Base-by-base conservation (phyloP, 2,113 vertebrate genomes). In the Marcusenius ussheri region DNA sequence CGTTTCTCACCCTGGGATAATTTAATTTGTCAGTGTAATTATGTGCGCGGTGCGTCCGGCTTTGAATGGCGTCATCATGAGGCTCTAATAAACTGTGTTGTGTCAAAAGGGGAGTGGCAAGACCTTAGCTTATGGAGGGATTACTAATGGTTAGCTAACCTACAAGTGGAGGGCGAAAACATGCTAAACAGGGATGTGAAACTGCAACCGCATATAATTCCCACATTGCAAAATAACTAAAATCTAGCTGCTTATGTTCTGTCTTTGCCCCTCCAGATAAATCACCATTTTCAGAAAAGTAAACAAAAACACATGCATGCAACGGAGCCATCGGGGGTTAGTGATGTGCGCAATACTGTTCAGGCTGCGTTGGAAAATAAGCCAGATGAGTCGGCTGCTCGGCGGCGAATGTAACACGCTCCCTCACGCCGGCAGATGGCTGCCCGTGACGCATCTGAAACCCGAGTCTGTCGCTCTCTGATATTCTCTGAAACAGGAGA, bases 401-500 rank as follows among this genome's bases (percentile, higher is more conserved):
- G 13, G 0, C 49, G 13, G 50, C 86, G 47, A 42, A 10, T 70
- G 49, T 90, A 66, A 7, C 85, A 13, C 53, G 90, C 87, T 88
- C 19, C 58, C 42, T 92, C 94, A 93, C 90, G 88, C 66, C 92
- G 93, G 94, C 93, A 93, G 93, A 93, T 93, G 90, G 90, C 88
- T 89, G 93, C 94, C 91, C 89, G 90, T 94, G 94, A 93, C 95
- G 93, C 93, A 94, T 91, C 47, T 92, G 92, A 90, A 94, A 93
- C 91, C 92, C 92, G 90, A 94, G 93, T 92, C 92, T 92, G 91
- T 91, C 93, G 92, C 91, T 94, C 93, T 91, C 91, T 89, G 17
- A 50, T 47, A 93, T 94, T 94, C 93, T 93, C 95, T 94, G 94
- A 92, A 94, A 92, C 93, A 91, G 88, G 90, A 93, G 94, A 93